Conservation (phyloP, 2,888 invertebrate genomes). For the Falcaria lacertinaria region DNA sequence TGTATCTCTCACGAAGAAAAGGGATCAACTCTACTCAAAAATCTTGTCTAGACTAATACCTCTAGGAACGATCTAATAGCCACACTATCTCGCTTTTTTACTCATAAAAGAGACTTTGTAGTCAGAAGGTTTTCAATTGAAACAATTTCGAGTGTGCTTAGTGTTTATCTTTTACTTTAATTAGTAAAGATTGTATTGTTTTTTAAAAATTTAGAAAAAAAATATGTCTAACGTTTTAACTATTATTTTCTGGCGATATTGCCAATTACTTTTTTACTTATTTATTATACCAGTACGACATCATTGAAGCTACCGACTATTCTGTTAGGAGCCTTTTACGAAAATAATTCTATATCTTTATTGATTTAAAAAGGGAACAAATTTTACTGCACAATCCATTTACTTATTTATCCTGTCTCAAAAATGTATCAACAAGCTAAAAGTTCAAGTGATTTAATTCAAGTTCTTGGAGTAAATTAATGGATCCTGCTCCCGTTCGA, state of each 20-base stretch:
- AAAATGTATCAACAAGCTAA: constrained; percentile 42
- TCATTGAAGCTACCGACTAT: no score
- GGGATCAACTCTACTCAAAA: background rate
- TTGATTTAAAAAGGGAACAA: no score
- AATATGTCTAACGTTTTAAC: no score
- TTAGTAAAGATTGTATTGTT: constrained; percentile 10
- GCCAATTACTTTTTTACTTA: no score
- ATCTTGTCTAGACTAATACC: background rate
- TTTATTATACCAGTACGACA: no score
- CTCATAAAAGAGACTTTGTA: background rate
- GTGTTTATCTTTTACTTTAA: no score
- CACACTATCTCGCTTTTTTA: background rate
- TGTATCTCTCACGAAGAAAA: background rate
- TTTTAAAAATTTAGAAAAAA: constrained; percentile 22
- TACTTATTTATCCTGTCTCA: constrained; percentile 20
- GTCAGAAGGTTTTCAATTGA: constrained; percentile 11
- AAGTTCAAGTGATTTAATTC: constrained; percentile 64
- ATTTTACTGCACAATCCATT: background rate
- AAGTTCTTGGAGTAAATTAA: constrained; percentile 66
- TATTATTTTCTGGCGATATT: no score
- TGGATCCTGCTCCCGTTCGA: constrained; percentile 57
- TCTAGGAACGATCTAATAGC: background rate
- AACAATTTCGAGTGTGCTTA: constrained; percentile 7
- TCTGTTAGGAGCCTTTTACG: no score
- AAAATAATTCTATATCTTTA: no score